phyloP scores from a whole-genome alignment of 2,797 vertebrate species.

The Telmatherina bonti region DNA sequence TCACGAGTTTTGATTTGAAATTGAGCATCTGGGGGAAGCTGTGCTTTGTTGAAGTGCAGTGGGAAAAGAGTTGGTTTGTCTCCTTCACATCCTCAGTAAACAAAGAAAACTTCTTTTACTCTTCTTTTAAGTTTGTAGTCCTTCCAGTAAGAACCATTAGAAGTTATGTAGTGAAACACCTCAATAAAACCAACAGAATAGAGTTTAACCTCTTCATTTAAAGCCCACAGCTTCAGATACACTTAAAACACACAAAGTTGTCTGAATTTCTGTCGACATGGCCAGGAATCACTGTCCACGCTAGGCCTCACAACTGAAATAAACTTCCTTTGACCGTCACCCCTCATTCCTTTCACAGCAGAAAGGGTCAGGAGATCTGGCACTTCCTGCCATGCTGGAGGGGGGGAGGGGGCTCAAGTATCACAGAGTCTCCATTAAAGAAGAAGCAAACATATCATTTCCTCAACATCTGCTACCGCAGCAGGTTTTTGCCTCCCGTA shows the following conservation, averaged over 20 bases:
- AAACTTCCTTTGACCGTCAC: constrained; percentile 57
- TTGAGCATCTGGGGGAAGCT: too few species aligned
- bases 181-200: constrained; percentile 32
- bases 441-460: constrained; percentile 56
- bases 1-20: too few species aligned
- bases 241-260: constrained; percentile 9
- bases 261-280: constrained; percentile 24
- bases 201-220: constrained; percentile 34
- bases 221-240: constrained; percentile 23
- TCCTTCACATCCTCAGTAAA: neutral
- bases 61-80: too few species aligned
- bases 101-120: neutral
- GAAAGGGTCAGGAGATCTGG: constrained; percentile 50
- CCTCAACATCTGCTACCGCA: constrained; percentile 69
- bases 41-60: too few species aligned
- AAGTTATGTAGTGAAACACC: constrained; percentile 19
- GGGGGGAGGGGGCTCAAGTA: constrained; percentile 44
- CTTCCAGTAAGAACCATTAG: constrained; percentile 15
- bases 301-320: constrained; percentile 36
- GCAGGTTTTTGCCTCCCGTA: constrained; percentile 62
- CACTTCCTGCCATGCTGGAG: constrained; percentile 17
- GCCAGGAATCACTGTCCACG: constrained; percentile 27
- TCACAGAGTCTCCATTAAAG: constrained; percentile 29
- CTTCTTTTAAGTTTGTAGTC: constrained; percentile 4
- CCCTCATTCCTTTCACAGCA: constrained; percentile 38